Conservation (phyloP, 2,888 invertebrate genomes). For the Ophion costatus region DNA sequence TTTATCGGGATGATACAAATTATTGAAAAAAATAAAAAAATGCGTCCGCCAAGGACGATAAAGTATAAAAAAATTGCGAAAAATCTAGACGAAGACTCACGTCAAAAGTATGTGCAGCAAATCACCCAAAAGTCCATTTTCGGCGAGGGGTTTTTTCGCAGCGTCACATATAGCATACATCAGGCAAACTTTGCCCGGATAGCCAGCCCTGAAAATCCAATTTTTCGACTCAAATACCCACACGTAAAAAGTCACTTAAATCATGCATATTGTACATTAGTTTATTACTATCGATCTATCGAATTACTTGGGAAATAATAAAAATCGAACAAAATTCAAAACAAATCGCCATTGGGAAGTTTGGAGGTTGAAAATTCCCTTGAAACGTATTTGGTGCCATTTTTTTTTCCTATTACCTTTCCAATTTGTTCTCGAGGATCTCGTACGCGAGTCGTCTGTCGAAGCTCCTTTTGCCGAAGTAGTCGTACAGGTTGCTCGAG, state of each 20-base stretch:
- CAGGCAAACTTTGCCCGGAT: conserved; percentile 86
- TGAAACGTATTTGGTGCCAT: not conserved
- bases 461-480: conserved; percentile 82
- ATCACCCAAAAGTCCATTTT: conserved; percentile 88
- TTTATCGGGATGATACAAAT: too few species aligned
- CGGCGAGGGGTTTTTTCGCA: conserved; percentile 83
- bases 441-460: conserved; percentile 85
- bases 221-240: not conserved
- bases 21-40: too few species aligned
- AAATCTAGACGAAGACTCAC: conserved; percentile 83
- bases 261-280: not conserved
- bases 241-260: too few species aligned
- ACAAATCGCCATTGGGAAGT: not conserved
- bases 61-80: conserved; percentile 1
- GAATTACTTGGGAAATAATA: too few species aligned
- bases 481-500: conserved; percentile 71
- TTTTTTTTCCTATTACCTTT: conserved; percentile 81
- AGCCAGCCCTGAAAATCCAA: conserved; percentile 84
- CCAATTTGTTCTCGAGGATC: conserved; percentile 85
- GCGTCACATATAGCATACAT: conserved; percentile 88
- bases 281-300: not conserved
- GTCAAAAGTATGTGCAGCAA: conserved; percentile 88
- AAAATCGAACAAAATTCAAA: not conserved
- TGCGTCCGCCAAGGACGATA: not conserved
- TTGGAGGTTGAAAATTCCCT: not conserved